Evolutionary conservation across 2,888 invertebrate species (phyloP), one percentile per base, ranked within the genome.

Genomic region (Caenorhabditis angaria): DNA sequence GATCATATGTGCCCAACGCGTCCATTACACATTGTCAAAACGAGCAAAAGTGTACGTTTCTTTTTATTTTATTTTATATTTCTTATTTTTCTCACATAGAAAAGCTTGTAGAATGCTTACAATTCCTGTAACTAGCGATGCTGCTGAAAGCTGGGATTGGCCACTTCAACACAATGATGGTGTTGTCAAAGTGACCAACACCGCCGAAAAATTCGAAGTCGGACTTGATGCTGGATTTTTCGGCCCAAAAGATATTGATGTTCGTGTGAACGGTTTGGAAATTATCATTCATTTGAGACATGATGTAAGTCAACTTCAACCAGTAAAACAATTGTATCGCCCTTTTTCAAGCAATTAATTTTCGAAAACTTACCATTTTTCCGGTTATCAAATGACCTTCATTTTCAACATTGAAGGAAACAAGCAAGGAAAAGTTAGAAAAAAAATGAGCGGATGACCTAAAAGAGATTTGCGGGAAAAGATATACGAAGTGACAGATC

Each of bases 211-310:
- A 55, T 78, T 78, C 67, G 74, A 78, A 58, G 78, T 78, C 60
- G 76, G 78, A 18, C 72, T 78, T 18, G 76, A 76, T 59, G 76
- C 76, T 48, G 73, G 73, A 41, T 76, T 69, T 58, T 78, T 78
- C 65, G 74, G 73, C 28, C 78, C 78, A 32, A 69, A 61, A 28
- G 78, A 78, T 51, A 76, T 78, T 61, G 76, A 78, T 55, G 78
- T 76, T 4, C 70, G 67, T 14, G 70, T 70, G 28, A 69, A 72
- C 48, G 68, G 66, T 53, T 48, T 65, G 24, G 65, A 70, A 28
- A 65, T 74, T 48, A 74, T 74, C 24, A 74, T 74, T 57, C 74
- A 74, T 66, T 62, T 74, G 63, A 56, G 67, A 62, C 69, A 70
- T 35, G 65, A 62, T 14, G 74, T 68, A 18, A 51, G 64, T 57